These are phyloP conservation scores for Amphipyra tragopoginis DNA, from an alignment of 2,888 invertebrate genomes.

Conservation along the genomic window DNA sequence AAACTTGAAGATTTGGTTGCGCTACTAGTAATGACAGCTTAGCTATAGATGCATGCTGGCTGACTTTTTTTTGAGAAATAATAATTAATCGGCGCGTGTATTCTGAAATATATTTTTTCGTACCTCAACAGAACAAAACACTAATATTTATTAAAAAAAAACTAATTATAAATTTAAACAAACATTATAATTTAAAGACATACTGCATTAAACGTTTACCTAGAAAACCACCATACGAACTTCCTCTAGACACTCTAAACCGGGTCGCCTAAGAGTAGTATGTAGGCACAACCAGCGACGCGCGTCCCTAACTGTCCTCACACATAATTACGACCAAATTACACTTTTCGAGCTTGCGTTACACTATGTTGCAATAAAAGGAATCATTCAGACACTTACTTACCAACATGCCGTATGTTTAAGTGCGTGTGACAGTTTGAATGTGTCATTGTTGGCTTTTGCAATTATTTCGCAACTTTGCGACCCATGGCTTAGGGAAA, in stretches of 20 bases:
- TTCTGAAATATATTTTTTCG: too few relatives aligned
- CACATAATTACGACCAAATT: slow-evolving; percentile 57
- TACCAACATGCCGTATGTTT: slow-evolving; percentile 46
- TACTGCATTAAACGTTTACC: slow-evolving; percentile 19
- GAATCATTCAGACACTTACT: slow-evolving; percentile 54
- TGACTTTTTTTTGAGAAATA: too few relatives aligned
- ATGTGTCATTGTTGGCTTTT: slow-evolving; percentile 50
- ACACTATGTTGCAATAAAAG: slow-evolving; percentile 55
- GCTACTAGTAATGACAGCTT: too few relatives aligned
- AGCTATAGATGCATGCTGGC: too few relatives aligned
- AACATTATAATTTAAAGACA: too few relatives aligned
- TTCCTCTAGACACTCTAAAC: slow-evolving; percentile 34
- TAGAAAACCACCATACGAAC: slow-evolving; percentile 17
- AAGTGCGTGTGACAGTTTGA: slow-evolving; percentile 59
- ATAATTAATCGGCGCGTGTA: too few relatives aligned
- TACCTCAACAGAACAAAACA: too few relatives aligned
- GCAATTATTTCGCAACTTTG: slow-evolving; percentile 51
- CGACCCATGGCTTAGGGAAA: slow-evolving; percentile 47
- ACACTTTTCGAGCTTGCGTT: slow-evolving; percentile 48
- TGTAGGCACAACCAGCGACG: slow-evolving; percentile 47
- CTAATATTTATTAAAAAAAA: too few relatives aligned
- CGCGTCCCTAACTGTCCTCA: slow-evolving; percentile 55
- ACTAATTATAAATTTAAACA: too few relatives aligned
- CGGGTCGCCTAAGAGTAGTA: slow-evolving; percentile 52
- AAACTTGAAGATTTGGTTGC: too few relatives aligned